Percentiles rank a stretch among this genome's conserved stretches.
phyloP scores from a whole-genome alignment of 2,113 vertebrate species.

The Plecturocebus donacophilus region DNA sequence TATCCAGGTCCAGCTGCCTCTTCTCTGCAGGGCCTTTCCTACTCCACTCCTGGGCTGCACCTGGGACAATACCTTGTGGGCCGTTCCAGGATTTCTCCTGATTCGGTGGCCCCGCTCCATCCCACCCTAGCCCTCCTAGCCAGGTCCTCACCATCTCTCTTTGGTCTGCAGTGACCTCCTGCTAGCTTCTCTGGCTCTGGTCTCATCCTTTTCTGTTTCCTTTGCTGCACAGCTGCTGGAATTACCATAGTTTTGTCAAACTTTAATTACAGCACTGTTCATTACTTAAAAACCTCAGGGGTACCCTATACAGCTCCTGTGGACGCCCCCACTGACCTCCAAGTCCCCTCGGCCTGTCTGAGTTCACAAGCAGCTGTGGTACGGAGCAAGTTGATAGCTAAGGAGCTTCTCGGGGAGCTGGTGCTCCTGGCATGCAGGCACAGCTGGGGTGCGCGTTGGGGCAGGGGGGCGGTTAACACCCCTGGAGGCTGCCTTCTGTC shows the following conservation, averaged over 20 bases:
- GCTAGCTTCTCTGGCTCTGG: background rate
- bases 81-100: background rate
- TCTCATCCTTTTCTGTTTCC: background rate
- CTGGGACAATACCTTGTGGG: too few relatives aligned
- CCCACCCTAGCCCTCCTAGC: accelerated
- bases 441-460: too few relatives aligned
- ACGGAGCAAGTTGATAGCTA: background rate
- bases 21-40: too few relatives aligned
- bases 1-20: background rate
- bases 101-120: background rate
- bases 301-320: background rate
- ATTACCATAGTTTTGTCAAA: background rate
- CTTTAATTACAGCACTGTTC: background rate
- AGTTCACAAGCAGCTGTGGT: background rate
- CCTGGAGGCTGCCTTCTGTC: too few relatives aligned
- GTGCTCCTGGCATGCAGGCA: too few relatives aligned
- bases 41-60: background rate
- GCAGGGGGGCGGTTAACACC: background rate
- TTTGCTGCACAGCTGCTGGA: background rate
- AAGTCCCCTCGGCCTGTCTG: background rate
- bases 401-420: background rate
- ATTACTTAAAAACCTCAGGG: background rate
- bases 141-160: background rate
- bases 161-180: background rate
- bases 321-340: background rate